phyloP scores from a whole-genome alignment of 2,888 invertebrate species.

The Aelia acuminata region DNA sequence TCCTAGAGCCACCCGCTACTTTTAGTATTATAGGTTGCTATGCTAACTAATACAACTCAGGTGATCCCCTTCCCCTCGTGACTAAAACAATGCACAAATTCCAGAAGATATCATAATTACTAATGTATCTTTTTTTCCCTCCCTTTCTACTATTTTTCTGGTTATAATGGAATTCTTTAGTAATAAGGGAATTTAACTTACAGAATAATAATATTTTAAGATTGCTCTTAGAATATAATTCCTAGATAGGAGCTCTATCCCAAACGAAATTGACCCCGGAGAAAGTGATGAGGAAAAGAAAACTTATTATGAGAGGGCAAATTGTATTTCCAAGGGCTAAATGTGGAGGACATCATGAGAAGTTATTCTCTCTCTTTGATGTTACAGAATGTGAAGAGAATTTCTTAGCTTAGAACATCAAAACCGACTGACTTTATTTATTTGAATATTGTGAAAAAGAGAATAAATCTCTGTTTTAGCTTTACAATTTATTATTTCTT shows the following conservation, averaged over 20 bases:
- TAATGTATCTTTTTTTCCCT: no score
- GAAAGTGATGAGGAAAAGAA: background rate
- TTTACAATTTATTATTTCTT: background rate
- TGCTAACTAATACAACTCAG: no score
- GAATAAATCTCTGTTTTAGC: background rate
- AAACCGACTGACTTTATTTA: background rate
- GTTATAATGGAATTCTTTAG: no score
- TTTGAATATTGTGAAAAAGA: background rate
- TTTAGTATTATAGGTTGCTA: no score
- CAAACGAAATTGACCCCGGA: background rate
- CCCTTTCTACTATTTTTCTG: no score
- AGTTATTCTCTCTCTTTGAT: constrained; percentile 22
- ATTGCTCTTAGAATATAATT: background rate
- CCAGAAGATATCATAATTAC: no score
- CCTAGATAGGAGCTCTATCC: background rate
- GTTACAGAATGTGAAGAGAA: background rate
- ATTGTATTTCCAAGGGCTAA: background rate
- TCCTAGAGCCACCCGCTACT: no score
- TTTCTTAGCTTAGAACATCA: background rate
- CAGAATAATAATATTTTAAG: background rate
- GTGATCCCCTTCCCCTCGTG: no score
- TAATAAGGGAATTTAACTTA: no score
- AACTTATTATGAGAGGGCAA: constrained; percentile 1
- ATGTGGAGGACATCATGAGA: constrained; percentile 12
- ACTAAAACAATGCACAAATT: no score